Conservation (phyloP, 1,140 invertebrate species). For the Lasioglossum albipes region DNA sequence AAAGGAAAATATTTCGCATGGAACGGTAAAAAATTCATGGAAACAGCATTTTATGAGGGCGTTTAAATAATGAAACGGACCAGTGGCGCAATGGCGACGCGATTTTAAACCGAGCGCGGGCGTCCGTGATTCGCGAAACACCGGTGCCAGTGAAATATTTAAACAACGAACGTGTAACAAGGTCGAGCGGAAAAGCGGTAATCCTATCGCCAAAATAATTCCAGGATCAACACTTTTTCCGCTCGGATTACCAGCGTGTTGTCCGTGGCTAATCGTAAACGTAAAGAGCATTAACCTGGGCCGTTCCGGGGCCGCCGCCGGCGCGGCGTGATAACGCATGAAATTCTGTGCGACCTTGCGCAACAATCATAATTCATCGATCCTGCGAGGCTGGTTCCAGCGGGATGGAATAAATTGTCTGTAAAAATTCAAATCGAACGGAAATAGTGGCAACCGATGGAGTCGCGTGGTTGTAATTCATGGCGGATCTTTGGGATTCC, state of each 20-base stretch:
- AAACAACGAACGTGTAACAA: not conserved
- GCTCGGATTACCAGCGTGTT: not conserved
- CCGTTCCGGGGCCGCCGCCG: not conserved
- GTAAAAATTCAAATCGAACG: slow-evolving; percentile 50
- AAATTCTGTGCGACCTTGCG: slow-evolving; percentile 20
- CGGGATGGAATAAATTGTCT: slow-evolving; percentile 36
- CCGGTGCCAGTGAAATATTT: not conserved
- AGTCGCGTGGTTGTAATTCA: slow-evolving; percentile 42
- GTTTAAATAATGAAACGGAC: not conserved
- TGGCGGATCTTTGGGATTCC: slow-evolving; percentile 7
- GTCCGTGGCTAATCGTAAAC: not conserved
- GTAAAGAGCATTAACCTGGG: not conserved
- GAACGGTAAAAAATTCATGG: no score
- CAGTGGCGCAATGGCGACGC: no score
- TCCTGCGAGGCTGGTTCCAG: slow-evolving; percentile 11
- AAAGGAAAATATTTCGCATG: no score
- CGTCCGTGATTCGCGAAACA: not conserved
- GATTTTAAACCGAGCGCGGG: no score
- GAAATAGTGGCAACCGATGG: slow-evolving; percentile 33
- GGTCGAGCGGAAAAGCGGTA: not conserved
- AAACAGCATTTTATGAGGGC: no score
- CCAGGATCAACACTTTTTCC: not conserved
- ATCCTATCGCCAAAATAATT: not conserved
- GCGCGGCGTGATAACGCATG: slow-evolving; percentile 11
- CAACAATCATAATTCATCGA: slow-evolving; percentile 41